Evolutionary conservation across 2,888 invertebrate genomes (phyloP), one percentile per base, ranked within the genome.

Genomic region (Drosophila nigritarsus): DNA sequence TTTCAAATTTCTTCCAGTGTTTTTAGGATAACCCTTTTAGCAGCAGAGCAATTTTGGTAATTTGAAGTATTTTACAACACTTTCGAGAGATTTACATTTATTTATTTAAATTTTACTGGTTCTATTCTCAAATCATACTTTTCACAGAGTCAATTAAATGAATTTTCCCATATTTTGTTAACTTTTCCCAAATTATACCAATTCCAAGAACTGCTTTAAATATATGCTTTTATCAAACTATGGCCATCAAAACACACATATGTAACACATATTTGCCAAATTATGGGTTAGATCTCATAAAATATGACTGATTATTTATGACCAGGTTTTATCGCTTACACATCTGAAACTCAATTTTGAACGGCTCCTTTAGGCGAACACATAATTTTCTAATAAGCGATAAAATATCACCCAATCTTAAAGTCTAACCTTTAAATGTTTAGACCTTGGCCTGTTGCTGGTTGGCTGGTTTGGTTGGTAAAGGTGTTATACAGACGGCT

Each of bases 371-470:
- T 56, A 15, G 54, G 38, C 64, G n/a, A 59, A 65, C 72, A 80
- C 50, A 79, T 86, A 82, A 80, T 88, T 89, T 85, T 86, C 67
- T 89, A 89, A 89, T 90, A 89, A 89, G 84, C 87, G 61, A 89
- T 89, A 89, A 89, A 89, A 90, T 89, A 90, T 89, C 73, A 56
- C 68, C 79, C 53, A 50, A 66, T 73, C 61, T 38, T 42, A 63
- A 51, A 55, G 59, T 30, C 55, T 62, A 49, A 64, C 64, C 51
- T 62, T 62, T 53, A 20, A 30, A 54, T 64, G 65, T 27, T 63
- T 59, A 60, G 50, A 45, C 59, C 55, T 11, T 50, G 36, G 56
- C 18, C 38, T 60, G 56, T 60, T 45, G 45, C 45, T 58, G 42
- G 54, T 38, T 61, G 36, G 36, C 34, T 56, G 42, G 49, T 54